Evolutionary conservation across 2,797 vertebrate species (phyloP).

Genomic region (Myotis findleyi): DNA sequence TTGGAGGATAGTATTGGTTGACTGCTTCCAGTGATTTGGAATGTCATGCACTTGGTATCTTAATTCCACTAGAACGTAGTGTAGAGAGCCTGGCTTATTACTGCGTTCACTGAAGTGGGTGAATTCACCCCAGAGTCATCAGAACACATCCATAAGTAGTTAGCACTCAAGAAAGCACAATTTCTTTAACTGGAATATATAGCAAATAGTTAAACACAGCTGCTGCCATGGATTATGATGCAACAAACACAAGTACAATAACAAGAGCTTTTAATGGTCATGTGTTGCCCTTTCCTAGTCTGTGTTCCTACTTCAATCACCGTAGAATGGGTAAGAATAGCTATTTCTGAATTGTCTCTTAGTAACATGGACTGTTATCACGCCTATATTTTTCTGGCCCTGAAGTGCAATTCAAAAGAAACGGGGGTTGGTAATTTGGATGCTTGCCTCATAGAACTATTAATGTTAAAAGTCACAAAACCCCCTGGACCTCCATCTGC

Average conservation of each 20-base stretch:
- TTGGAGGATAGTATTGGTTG: neutral
- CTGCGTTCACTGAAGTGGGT: slow-evolving; percentile 24
- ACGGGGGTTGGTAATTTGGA: slow-evolving; percentile 56
- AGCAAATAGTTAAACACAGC: slow-evolving; percentile 23
- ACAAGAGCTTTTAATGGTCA: slow-evolving; percentile 36
- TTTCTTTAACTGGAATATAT: slow-evolving; percentile 55
- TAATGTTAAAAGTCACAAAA: slow-evolving; percentile 60
- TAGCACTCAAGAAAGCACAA: slow-evolving; percentile 49
- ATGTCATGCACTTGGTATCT: neutral
- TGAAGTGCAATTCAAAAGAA: slow-evolving; percentile 55
- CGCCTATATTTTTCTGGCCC: slow-evolving; percentile 32
- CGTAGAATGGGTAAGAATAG: neutral
- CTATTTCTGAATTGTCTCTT: neutral
- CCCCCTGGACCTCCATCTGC: slow-evolving; percentile 27
- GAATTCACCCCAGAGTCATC: slow-evolving; percentile 50
- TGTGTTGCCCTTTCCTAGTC: slow-evolving; percentile 27
- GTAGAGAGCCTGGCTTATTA: slow-evolving; percentile 15
- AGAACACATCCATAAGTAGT: slow-evolving; percentile 49
- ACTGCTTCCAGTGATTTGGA: slow-evolving; percentile 40
- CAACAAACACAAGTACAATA: neutral
- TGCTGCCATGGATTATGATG: neutral
- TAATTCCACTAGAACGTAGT: slow-evolving; percentile 18
- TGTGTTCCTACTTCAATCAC: slow-evolving; percentile 24
- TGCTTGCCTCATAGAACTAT: slow-evolving; percentile 44
- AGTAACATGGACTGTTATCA: slow-evolving; percentile 24